These are phyloP conservation scores for Synergus gifuensis DNA, from an alignment of 2,888 invertebrate species.

Conservation along the genomic window DNA sequence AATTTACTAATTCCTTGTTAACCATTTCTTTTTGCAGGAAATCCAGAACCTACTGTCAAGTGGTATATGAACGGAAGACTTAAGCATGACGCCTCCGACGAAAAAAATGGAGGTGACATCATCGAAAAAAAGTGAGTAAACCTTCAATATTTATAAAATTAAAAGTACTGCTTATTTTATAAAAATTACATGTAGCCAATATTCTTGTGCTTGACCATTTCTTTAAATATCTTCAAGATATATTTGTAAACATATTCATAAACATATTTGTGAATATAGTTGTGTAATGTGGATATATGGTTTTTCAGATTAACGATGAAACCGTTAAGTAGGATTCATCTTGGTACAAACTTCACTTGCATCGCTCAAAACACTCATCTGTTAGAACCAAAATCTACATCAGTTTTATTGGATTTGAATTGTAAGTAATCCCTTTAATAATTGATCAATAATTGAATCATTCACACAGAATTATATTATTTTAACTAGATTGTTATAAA, in stretches of 20 bases:
- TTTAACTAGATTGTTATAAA: too few species aligned
- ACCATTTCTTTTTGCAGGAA: slow-evolving; percentile 79
- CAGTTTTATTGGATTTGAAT: slow-evolving; percentile 88
- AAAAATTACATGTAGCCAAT: too few species aligned
- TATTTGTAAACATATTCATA: too few species aligned
- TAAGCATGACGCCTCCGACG: slow-evolving; percentile 89
- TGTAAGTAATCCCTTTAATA: slow-evolving; percentile 81
- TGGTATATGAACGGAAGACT: slow-evolving; percentile 89
- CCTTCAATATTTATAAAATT: neutral
- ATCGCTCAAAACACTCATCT: slow-evolving; percentile 92
- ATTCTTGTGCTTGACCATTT: neutral
- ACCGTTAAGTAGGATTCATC: slow-evolving; percentile 87
- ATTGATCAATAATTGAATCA: too few species aligned
- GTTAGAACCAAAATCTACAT: slow-evolving; percentile 88
- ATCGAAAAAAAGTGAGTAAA: slow-evolving; percentile 86
- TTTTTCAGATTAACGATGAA: slow-evolving; percentile 79
- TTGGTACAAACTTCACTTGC: slow-evolving; percentile 92
- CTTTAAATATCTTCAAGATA: too few species aligned
- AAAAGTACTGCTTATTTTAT: neutral
- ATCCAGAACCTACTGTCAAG: slow-evolving; percentile 89
- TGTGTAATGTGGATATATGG: too few species aligned
- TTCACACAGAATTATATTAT: neutral
- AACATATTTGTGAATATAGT: too few species aligned
- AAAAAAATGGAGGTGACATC: slow-evolving; percentile 88
- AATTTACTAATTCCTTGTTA: neutral